These are phyloP conservation scores for Zaprionus bogoriensis DNA, from an alignment of 2,888 invertebrate genomes.

Conservation along the genomic window DNA sequence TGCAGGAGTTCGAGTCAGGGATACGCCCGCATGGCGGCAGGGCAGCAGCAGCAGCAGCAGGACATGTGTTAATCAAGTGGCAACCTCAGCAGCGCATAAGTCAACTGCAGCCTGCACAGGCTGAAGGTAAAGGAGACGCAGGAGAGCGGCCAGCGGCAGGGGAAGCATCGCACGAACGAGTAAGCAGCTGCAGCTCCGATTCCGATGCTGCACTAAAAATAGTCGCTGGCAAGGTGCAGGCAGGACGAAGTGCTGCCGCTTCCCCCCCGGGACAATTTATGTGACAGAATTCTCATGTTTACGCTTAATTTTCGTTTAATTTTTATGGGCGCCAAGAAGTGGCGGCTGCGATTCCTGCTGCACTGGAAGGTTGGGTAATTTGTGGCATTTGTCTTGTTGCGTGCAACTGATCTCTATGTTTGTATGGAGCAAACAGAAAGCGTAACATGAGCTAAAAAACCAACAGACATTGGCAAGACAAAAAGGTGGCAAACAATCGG, in stretches of 20 bases:
- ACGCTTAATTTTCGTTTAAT: conserved; percentile 79
- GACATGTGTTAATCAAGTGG: conserved; percentile 77
- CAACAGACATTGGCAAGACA: conserved; percentile 59
- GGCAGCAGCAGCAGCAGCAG: conserved; percentile 25
- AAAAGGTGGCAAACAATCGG: conserved; percentile 56
- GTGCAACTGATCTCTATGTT: conserved; percentile 14
- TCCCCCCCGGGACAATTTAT: conserved; percentile 62
- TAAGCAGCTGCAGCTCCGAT: conserved; percentile 57
- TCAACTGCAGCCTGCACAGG: conserved; percentile 54
- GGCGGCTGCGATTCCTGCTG: conserved; percentile 33
- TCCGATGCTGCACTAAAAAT: conserved; percentile 62
- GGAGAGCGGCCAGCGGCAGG: too few species aligned
- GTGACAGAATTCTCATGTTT: conserved; percentile 79
- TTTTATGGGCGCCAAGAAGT: conserved; percentile 75
- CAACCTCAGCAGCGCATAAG: conserved; percentile 63
- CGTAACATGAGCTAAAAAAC: conserved; percentile 81
- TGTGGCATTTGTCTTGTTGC: conserved; percentile 41
- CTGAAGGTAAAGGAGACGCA: background rate
- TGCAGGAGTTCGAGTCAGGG: conserved; percentile 39
- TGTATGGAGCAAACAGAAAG: conserved; percentile 44
- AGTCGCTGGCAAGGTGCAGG: conserved; percentile 59
- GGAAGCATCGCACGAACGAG: too few species aligned
- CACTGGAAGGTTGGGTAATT: conserved; percentile 24
- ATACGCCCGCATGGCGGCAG: conserved; percentile 58
- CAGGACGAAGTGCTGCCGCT: background rate